phyloP scores from a whole-genome alignment of 2,113 vertebrate species.

The Phaethornis superciliosus region DNA sequence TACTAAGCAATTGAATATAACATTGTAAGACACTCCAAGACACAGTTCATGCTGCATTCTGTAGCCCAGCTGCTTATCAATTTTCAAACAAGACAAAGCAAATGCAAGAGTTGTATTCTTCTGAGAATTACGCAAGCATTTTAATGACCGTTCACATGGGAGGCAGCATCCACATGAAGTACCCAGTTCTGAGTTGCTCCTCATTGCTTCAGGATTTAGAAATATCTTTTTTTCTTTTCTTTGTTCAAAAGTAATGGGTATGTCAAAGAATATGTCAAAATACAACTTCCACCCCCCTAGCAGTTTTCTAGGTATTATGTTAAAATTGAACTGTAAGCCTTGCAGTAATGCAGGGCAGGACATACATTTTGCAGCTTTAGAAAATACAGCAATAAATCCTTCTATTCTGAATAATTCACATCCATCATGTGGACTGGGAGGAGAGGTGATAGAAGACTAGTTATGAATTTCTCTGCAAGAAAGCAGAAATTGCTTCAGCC shows the following conservation, averaged over 20 bases:
- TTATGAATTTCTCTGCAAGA: neutral
- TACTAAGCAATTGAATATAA: neutral
- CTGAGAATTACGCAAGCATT: neutral
- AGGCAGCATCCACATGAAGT: neutral
- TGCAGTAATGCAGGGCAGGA: neutral
- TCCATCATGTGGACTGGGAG: neutral
- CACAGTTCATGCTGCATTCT: neutral
- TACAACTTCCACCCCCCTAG: neutral
- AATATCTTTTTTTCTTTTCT: neutral
- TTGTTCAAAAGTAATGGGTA: neutral
- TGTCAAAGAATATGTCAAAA: neutral
- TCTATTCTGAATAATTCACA: neutral
- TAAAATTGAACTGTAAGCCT: neutral
- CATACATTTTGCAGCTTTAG: neutral
- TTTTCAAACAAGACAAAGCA: neutral
- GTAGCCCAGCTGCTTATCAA: neutral
- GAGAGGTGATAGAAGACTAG: neutral
- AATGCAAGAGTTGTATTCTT: neutral
- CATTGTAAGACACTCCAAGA: neutral
- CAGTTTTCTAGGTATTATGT: neutral
- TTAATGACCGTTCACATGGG: neutral
- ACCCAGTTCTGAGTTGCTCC: neutral
- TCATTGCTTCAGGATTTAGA: neutral
- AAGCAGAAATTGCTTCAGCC: neutral
- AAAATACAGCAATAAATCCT: neutral